Conservation (phyloP, 2,113 vertebrate genomes). For the Ictalurus punctatus region DNA sequence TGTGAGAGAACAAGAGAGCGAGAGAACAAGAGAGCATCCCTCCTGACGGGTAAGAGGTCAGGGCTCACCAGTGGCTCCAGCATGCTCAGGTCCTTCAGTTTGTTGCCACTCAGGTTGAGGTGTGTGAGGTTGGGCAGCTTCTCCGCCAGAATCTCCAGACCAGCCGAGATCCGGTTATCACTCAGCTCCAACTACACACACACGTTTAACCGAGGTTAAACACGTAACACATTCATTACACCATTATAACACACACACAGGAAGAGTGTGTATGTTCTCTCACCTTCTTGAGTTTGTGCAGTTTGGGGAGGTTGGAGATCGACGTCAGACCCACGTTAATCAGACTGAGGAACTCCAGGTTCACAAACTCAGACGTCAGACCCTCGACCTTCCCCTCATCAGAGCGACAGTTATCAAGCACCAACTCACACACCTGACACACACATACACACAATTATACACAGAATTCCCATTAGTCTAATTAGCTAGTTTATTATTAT, state of each 20-base stretch:
- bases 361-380: slow-evolving; percentile 85
- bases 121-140: slow-evolving; percentile 90
- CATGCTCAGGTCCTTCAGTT: slow-evolving; percentile 91
- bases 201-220: not conserved
- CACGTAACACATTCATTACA: not conserved
- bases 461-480: not conserved
- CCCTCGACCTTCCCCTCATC: slow-evolving; percentile 87
- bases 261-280: slow-evolving; percentile 17
- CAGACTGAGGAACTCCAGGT: slow-evolving; percentile 92
- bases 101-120: slow-evolving; percentile 91
- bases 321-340: slow-evolving; percentile 87
- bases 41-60: slow-evolving; percentile 16
- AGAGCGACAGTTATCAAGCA: slow-evolving; percentile 89
- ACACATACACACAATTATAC: slow-evolving; percentile 59
- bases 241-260: too few species aligned
- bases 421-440: slow-evolving; percentile 84
- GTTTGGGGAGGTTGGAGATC: slow-evolving; percentile 86
- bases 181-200: slow-evolving; percentile 85
- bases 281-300: slow-evolving; percentile 93
- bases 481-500: not conserved
- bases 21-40: not conserved
- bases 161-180: slow-evolving; percentile 89
- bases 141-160: slow-evolving; percentile 89
- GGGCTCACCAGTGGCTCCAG: slow-evolving; percentile 85
- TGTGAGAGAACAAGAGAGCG: not conserved